A percentile compares a stretch with the other conserved stretches of the same genome.
Conservation (phyloP, 1,140 invertebrate genomes). For the Drosophila arawakana region DNA sequence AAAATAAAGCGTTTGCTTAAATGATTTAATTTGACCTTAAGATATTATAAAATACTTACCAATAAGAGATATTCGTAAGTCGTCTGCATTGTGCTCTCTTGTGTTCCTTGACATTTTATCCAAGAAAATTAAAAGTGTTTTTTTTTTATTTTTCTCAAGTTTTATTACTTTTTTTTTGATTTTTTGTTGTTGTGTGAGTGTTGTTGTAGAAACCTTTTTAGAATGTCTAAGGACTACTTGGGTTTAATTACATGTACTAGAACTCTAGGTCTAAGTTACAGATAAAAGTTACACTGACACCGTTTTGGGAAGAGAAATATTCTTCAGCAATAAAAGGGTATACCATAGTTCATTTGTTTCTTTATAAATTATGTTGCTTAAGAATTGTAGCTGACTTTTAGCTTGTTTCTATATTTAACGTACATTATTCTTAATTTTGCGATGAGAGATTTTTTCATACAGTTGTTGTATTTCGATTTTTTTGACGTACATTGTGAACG, state of each 20-base stretch:
- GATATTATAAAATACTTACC: neutral
- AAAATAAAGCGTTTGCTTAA: neutral
- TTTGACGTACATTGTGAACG: neutral
- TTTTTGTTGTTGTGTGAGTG: neutral
- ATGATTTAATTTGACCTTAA: neutral
- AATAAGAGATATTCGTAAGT: neutral
- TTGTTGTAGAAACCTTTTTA: neutral
- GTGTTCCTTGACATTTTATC: neutral
- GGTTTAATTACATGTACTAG: no score
- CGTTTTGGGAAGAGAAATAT: no score
- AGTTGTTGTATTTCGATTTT: neutral
- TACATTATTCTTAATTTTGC: neutral
- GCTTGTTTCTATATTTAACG: neutral
- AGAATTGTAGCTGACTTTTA: neutral
- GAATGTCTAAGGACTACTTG: no score
- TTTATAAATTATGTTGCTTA: no score
- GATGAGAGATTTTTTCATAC: neutral
- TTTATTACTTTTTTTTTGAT: neutral
- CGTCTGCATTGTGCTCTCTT: neutral
- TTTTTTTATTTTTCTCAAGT: no score
- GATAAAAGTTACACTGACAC: no score
- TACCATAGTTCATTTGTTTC: no score
- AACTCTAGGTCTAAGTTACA: no score
- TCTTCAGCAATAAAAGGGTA: no score
- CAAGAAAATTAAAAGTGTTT: no score